Base-by-base conservation (phyloP, 1,140 invertebrate species). In the Bombus sylvicola region DNA sequence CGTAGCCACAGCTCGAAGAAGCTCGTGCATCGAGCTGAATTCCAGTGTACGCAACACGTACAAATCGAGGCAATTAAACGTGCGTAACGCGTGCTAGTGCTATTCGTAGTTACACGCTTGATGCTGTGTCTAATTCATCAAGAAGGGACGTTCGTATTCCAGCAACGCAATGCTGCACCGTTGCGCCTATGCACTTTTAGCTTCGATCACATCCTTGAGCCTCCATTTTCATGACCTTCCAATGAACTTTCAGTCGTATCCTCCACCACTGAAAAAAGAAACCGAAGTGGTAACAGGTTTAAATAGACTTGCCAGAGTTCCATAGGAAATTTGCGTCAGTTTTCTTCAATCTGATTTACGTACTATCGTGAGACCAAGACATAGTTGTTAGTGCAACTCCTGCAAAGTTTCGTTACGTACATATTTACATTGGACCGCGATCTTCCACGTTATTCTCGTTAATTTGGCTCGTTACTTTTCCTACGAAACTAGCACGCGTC, bases 51-150 rank as follows among this genome's bases (percentile, higher is more conserved):
- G 84, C 74, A 66, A 86, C 83, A 87, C 90, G 91, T 89, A 89
- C 66, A 71, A 59, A 34, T 37, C 75, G 73, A 76, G 81, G 64
- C 86, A 90, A 93, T 93, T 92, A 92, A 90, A 91, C 87, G 85
- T 78, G 82, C 89, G 89, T 89, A 87, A 88, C 90, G 83, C 90
- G 89, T 91, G 86, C 85, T 73, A 74, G 88, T 84, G 90, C 90
- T 90, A 82, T 85, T 86, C 79, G 87, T 87, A 91, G 88, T 59
- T 66, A 47, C 79, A 84, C 62, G 66, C 69, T 22, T 53, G 43
- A 34, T 47, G 10, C 25, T 6, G 34, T 72, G 39, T 72, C 64
- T 77, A 62, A 84, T 82, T 82, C 71, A 28, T 47, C 62, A 15
- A 31, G 34, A 59, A 22, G 57, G 10, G 28, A 53, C 9, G 47